A percentile compares a stretch with the other conserved stretches of the same genome.
Evolutionary conservation across 1,140 invertebrate genomes (phyloP).

Genomic region (Drosophila orosa): DNA sequence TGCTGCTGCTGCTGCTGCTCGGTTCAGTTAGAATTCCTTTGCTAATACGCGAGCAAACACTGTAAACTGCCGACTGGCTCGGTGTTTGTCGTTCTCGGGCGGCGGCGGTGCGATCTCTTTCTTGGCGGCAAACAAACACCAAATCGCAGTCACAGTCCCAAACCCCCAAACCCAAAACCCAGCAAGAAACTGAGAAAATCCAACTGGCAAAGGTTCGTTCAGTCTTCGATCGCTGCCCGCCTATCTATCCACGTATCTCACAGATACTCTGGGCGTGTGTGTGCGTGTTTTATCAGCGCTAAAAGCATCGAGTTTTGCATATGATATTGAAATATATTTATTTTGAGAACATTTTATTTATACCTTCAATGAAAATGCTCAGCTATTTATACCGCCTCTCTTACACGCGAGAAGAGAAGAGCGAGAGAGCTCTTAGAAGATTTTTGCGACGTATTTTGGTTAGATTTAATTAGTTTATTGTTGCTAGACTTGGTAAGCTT

Average conservation of each 20-base stretch:
- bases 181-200: slow-evolving; percentile 35
- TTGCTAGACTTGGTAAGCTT: slow-evolving; percentile 53
- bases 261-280: slow-evolving; percentile 40
- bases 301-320: slow-evolving; percentile 51
- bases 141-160: background rate
- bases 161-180: slow-evolving; percentile 6
- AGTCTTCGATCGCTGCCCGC: slow-evolving; percentile 17
- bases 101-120: slow-evolving; percentile 29
- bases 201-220: slow-evolving; percentile 25
- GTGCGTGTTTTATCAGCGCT: slow-evolving; percentile 33
- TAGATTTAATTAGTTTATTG: slow-evolving; percentile 80
- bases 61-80: slow-evolving; percentile 49
- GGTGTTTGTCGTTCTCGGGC: slow-evolving; percentile 36
- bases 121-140: slow-evolving; percentile 44
- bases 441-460: slow-evolving; percentile 74
- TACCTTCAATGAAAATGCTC: slow-evolving; percentile 60
- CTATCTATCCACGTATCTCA: slow-evolving; percentile 42
- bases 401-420: slow-evolving; percentile 12
- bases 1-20: background rate
- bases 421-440: slow-evolving; percentile 25
- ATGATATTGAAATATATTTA: slow-evolving; percentile 59
- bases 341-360: slow-evolving; percentile 66
- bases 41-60: slow-evolving; percentile 60
- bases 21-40: slow-evolving; percentile 51
- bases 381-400: slow-evolving; percentile 51